These are phyloP conservation scores for Salminus brasiliensis DNA, from an alignment of 2,113 vertebrate genomes.

Conservation along the genomic window DNA sequence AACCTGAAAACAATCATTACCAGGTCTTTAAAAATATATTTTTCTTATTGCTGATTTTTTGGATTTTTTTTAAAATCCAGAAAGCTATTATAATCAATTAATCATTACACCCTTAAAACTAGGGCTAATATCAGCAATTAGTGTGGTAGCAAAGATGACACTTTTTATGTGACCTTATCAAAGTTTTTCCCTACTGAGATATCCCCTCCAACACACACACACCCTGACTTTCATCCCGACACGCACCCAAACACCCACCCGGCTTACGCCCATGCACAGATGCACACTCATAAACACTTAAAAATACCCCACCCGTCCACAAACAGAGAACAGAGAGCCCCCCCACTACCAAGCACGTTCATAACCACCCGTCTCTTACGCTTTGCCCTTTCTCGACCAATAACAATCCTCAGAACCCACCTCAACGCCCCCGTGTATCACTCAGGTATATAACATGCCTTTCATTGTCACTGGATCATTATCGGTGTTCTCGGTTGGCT, in stretches of 20 bases:
- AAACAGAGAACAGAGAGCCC: background rate
- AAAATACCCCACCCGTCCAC: background rate
- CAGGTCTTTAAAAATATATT: too few relatives aligned
- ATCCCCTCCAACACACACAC: slow-evolving; percentile 27
- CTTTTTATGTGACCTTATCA: slow-evolving; percentile 40
- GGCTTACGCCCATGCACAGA: background rate
- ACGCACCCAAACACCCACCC: background rate
- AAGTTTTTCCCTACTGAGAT: slow-evolving; percentile 39
- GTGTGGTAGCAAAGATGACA: slow-evolving; percentile 10
- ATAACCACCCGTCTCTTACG: background rate
- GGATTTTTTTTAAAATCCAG: too few relatives aligned
- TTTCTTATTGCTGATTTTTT: too few relatives aligned
- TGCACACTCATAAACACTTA: slow-evolving; percentile 15
- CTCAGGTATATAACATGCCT: slow-evolving; percentile 38
- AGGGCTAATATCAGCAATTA: background rate
- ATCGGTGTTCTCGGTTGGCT: background rate
- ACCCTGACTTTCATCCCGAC: slow-evolving; percentile 41
- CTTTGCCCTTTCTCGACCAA: slow-evolving; percentile 63
- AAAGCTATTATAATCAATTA: background rate
- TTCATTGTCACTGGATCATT: background rate
- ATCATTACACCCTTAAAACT: background rate
- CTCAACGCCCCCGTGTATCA: background rate
- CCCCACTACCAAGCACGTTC: background rate
- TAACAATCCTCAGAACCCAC: slow-evolving; percentile 44
- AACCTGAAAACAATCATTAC: too few relatives aligned